These are phyloP conservation scores for Pogonomyrmex californicus DNA, from an alignment of 1,140 invertebrate species.

Conservation along the genomic window DNA sequence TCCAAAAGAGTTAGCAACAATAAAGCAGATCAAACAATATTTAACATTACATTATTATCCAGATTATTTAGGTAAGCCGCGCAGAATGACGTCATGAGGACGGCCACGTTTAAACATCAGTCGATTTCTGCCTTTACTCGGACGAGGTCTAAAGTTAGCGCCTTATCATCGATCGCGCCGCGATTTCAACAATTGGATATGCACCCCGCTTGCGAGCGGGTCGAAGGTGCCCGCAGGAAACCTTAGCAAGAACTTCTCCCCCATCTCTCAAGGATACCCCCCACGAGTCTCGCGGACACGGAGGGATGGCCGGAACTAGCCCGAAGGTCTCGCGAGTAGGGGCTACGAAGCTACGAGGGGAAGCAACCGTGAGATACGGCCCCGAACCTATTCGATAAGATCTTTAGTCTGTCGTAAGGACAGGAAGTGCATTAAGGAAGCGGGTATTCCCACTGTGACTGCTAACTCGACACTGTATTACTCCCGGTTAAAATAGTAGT, in stretches of 20 bases:
- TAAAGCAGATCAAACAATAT: neutral
- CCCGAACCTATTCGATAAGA: conserved; percentile 67
- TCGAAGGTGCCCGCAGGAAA: conserved; percentile 50
- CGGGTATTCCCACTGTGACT: conserved; percentile 56
- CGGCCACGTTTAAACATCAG: neutral
- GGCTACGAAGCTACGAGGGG: conserved; percentile 63
- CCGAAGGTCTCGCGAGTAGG: conserved; percentile 67
- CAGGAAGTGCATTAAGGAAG: conserved; percentile 72
- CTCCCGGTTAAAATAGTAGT: conserved; percentile 28
- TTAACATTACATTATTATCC: neutral
- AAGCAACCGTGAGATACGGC: conserved; percentile 72
- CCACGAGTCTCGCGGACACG: conserved; percentile 67
- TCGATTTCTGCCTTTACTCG: conserved; percentile 12
- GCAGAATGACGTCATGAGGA: neutral
- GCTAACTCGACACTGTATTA: conserved; percentile 56
- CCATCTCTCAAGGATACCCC: conserved; percentile 61
- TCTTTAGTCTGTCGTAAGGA: conserved; percentile 65
- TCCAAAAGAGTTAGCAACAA: neutral
- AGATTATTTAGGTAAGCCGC: neutral
- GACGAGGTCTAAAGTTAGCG: conserved; percentile 23
- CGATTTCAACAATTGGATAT: conserved; percentile 62
- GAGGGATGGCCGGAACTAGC: conserved; percentile 75
- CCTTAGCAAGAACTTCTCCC: conserved; percentile 61
- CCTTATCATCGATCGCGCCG: conserved; percentile 51
- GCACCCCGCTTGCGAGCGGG: conserved; percentile 34